A percentile compares a stretch with the other conserved stretches of the same genome.
Evolutionary conservation across 2,113 vertebrate genomes (phyloP).

Genomic region (Psilopogon haemacephalus): DNA sequence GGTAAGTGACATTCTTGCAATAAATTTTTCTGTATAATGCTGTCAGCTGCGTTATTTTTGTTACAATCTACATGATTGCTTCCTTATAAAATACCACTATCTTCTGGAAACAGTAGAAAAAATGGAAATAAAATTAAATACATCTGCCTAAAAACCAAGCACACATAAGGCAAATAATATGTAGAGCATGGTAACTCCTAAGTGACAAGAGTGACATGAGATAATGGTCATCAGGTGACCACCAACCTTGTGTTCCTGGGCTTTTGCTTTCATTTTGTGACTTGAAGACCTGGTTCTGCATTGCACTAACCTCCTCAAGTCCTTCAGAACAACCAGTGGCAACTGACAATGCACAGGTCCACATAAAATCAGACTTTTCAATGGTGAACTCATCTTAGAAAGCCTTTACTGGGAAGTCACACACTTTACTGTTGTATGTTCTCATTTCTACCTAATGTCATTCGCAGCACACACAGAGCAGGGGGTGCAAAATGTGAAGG

Average conservation of each 20-base stretch:
- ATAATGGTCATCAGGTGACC: background rate
- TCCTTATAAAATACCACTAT: background rate
- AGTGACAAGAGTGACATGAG: background rate
- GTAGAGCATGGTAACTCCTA: background rate
- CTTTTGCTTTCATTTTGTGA: background rate
- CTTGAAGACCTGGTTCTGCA: background rate
- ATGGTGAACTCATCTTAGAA: background rate
- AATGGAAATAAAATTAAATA: background rate
- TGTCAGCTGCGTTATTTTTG: background rate
- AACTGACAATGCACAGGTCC: background rate
- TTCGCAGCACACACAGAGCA: background rate
- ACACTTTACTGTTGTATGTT: rapidly evolving
- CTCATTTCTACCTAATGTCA: background rate
- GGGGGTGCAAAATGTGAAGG: background rate
- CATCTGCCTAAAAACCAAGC: background rate
- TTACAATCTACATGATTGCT: background rate
- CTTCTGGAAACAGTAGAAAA: background rate
- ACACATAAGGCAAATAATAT: background rate
- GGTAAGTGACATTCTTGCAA: background rate
- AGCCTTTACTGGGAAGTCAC: background rate
- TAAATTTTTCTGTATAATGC: background rate
- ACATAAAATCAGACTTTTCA: background rate
- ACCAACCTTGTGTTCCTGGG: background rate
- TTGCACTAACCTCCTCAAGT: background rate
- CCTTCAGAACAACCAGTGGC: background rate